Conservation (phyloP, 1,140 invertebrate genomes). For the Bathynomus jamesi region DNA sequence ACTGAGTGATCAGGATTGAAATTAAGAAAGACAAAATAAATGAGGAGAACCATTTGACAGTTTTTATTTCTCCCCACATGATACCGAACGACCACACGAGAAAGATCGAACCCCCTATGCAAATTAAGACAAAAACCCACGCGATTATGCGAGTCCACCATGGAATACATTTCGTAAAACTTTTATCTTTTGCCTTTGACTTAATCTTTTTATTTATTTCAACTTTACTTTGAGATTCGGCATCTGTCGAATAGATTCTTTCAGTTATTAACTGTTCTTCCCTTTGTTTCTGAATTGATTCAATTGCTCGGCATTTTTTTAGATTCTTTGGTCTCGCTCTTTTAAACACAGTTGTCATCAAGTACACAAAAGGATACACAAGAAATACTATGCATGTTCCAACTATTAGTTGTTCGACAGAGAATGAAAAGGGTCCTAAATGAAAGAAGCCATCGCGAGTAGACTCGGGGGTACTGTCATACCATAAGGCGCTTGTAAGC, state of each 20-base stretch:
- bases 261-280: background rate
- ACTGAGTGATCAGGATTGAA: conserved; percentile 51
- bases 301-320: conserved; percentile 1
- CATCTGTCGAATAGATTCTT: background rate
- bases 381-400: conserved; percentile 9
- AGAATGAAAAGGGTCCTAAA: conserved; percentile 14
- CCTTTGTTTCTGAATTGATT: conserved; percentile 7
- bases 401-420: conserved; percentile 13
- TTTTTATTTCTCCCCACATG: conserved; percentile 49
- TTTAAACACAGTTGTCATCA: conserved; percentile 25
- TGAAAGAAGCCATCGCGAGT: conserved; percentile 1
- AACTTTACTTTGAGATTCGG: background rate
- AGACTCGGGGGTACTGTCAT: conserved; percentile 9
- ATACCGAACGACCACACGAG: conserved; percentile 51
- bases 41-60: conserved; percentile 51
- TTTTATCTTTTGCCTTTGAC: conserved; percentile 10
- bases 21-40: conserved; percentile 50
- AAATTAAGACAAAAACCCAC: conserved; percentile 46
- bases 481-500: conserved; percentile 9
- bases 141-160: conserved; percentile 48
- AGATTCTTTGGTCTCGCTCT: conserved; percentile 21
- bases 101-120: conserved; percentile 44
- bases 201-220: background rate
- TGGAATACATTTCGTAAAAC: conserved; percentile 41
- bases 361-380: conserved; percentile 15